These are phyloP conservation scores for Anastrepha ludens DNA, from an alignment of 1,140 invertebrate genomes.

Conservation along the genomic window DNA sequence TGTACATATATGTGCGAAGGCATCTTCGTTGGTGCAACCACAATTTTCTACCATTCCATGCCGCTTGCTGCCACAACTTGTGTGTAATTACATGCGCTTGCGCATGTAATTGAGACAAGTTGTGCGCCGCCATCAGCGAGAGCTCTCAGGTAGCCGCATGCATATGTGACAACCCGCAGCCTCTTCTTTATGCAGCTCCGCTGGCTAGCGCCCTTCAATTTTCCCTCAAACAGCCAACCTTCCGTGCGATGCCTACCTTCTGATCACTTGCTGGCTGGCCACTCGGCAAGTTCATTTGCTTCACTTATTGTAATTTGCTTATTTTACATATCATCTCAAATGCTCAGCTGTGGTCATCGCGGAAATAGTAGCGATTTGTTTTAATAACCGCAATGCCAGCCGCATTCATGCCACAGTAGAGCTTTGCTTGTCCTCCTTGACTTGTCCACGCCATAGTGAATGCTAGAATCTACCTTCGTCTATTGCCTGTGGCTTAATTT, in stretches of 20 bases:
- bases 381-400: neutral
- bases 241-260: neutral
- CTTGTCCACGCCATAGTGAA: too few species aligned
- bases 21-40: neutral
- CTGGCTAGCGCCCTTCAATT: neutral
- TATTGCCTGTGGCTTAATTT: slow-evolving; percentile 28
- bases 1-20: neutral
- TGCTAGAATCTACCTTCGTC: neutral
- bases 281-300: neutral
- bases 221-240: too few species aligned
- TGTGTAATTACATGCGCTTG: slow-evolving; percentile 38
- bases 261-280: neutral
- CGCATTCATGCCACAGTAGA: too few species aligned
- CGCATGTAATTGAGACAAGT: slow-evolving; percentile 44
- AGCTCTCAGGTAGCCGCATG: neutral
- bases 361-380: neutral
- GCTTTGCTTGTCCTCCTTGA: neutral
- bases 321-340: neutral
- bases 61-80: slow-evolving; percentile 18
- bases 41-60: neutral
- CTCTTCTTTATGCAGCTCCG: neutral
- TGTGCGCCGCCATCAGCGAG: neutral
- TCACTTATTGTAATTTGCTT: slow-evolving; percentile 32
- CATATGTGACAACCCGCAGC: neutral
- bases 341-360: neutral